Base-by-base conservation (phyloP, 2,797 vertebrate species). In the Chelmon rostratus region DNA sequence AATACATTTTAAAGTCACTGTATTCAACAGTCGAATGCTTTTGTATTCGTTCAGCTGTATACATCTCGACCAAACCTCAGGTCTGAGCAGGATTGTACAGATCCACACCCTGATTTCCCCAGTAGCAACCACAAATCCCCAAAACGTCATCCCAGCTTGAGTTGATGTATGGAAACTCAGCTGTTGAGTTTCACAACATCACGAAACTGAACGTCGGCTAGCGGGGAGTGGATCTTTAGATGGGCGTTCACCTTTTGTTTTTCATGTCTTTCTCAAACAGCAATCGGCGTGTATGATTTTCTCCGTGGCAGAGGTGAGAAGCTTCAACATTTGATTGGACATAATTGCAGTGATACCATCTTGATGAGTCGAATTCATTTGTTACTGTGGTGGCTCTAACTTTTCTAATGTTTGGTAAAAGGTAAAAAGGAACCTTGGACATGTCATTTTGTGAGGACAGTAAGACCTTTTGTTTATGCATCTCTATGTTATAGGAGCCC, bases 251-350 rank as follows among this genome's bases (percentile, higher is more conserved):
- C 8, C 8, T 15, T 54, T 19, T 1, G 5, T 23, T 40, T 15
- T 13, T 23, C 5, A 2, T 40, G 7, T 71, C 28, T 69, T 33
- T 46, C 38, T 42, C 25, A 9, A 75, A 71, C 79, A 82, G 83
- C 50, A 16, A 6, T 57, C 0, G 21, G 44, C 2, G 0, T 68
- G 13, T 68, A 64, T 40, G 73, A 76, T 18, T 0, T 0, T 8
- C 46, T 79, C 10, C 57, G 38, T 19, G 57, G 42, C 10, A 52
- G 23, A 6, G 50, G 77, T 84, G 67, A 58, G 76, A 44, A 28
- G 9, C 49, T 38, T 21, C 21, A 21, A 13, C 9, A 18, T 23
- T 8, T 8, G 37, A 61, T 15, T 8, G 23, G 21, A 18, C 15
- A 4, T 18, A 31, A 31, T 18, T 18, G 15, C 28, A 54, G 52